Percentiles rank a stretch among this genome's conserved stretches.
Conservation (phyloP, 2,888 invertebrate species). For the Lasioglossum figueresi region DNA sequence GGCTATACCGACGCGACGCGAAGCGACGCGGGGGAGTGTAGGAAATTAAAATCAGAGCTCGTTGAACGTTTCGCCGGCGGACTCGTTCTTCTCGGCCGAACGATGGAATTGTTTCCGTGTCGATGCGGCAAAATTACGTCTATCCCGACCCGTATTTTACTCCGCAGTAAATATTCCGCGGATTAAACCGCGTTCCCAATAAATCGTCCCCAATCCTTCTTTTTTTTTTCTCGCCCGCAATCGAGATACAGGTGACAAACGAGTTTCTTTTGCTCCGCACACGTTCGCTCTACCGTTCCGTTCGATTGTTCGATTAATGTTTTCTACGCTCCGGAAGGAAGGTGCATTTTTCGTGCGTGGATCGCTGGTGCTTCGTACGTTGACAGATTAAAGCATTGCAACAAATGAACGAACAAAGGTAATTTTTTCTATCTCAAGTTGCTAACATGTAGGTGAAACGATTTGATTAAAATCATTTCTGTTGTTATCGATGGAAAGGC, state of each 20-base stretch:
- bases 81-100: slow-evolving; percentile 9
- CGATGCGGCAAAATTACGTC: slow-evolving; percentile 13
- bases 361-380: neutral
- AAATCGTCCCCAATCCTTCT: neutral
- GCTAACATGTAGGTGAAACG: neutral
- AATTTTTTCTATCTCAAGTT: too few species aligned
- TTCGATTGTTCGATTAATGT: slow-evolving; percentile 1
- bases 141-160: neutral
- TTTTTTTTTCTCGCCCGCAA: neutral
- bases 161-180: neutral
- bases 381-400: neutral
- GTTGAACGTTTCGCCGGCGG: slow-evolving; percentile 35
- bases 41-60: slow-evolving; percentile 65
- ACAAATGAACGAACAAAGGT: neutral
- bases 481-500: too few species aligned
- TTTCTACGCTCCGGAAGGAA: neutral
- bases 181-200: slow-evolving; percentile 30
- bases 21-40: slow-evolving; percentile 20
- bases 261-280: slow-evolving; percentile 5
- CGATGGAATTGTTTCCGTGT: neutral
- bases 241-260: slow-evolving; percentile 32
- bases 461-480: too few species aligned
- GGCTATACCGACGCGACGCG: slow-evolving; percentile 1
- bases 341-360: neutral
- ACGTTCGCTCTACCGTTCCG: neutral